These are phyloP conservation scores for Ceratosolen fusciceps DNA, from an alignment of 1,140 invertebrate genomes.

Conservation along the genomic window DNA sequence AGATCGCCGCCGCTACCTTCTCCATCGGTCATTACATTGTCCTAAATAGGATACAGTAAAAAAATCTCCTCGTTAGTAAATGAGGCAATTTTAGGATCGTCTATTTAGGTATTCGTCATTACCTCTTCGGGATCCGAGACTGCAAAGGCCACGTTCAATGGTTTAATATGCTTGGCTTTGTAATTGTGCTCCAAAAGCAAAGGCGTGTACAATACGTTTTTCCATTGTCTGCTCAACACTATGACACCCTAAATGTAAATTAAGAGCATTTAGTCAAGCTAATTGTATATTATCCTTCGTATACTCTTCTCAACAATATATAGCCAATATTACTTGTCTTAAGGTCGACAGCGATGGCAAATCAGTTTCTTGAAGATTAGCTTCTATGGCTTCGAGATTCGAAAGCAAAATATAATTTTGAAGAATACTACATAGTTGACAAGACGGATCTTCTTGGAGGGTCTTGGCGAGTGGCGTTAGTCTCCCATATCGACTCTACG, in stretches of 20 bases:
- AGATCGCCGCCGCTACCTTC: conserved; percentile 74
- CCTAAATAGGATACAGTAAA: conserved; percentile 69
- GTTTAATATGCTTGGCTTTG: conserved; percentile 85
- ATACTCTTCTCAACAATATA: too few species aligned
- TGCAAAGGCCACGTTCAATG: conserved; percentile 90
- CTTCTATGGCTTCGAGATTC: conserved; percentile 83
- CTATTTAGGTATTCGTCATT: conserved; percentile 14
- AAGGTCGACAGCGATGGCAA: conserved; percentile 90
- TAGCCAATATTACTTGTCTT: conserved; percentile 76
- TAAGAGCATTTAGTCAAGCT: not conserved
- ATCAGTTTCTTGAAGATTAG: conserved; percentile 85
- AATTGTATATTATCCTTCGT: too few species aligned
- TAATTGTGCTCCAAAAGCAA: conserved; percentile 90
- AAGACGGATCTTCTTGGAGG: conserved; percentile 94
- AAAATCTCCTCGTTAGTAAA: conserved; percentile 23
- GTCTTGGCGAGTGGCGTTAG: conserved; percentile 90
- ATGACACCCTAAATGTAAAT: conserved; percentile 81
- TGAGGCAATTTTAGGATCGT: too few species aligned
- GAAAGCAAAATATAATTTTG: conserved; percentile 87
- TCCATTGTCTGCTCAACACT: conserved; percentile 95
- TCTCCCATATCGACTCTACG: conserved; percentile 91
- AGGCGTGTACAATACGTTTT: conserved; percentile 95
- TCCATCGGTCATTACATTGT: conserved; percentile 75
- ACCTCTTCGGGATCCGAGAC: conserved; percentile 86
- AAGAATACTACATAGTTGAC: conserved; percentile 92